Conservation (phyloP, 2,113 vertebrate genomes). For the Spermophilus dauricus region DNA sequence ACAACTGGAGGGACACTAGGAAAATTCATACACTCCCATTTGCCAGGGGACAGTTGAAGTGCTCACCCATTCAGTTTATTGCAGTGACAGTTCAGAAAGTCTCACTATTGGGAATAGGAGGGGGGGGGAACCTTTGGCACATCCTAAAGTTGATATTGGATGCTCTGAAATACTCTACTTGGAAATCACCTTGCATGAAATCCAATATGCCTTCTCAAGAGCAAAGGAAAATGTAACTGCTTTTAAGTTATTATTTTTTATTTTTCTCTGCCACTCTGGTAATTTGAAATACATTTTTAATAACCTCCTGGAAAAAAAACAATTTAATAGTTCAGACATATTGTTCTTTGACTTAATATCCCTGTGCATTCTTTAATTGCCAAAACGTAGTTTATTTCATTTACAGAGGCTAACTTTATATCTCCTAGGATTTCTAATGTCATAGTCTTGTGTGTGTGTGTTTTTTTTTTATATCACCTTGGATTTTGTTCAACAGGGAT, state of each 20-base stretch:
- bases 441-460: constrained; percentile 14
- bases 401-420: constrained; percentile 76
- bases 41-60: constrained; percentile 16
- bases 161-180: constrained; percentile 12
- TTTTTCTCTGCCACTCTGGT: constrained; percentile 80
- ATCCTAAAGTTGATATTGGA: constrained; percentile 58
- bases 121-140: neutral
- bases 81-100: constrained; percentile 43
- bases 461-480: constrained; percentile 79
- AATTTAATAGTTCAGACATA: constrained; percentile 70
- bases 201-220: constrained; percentile 63
- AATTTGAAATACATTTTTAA: constrained; percentile 83
- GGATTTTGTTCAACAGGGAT: constrained; percentile 83
- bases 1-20: neutral
- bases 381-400: constrained; percentile 81
- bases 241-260: constrained; percentile 72
- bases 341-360: constrained; percentile 77
- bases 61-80: constrained; percentile 12
- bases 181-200: constrained; percentile 69
- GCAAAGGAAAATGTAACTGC: constrained; percentile 66
- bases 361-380: constrained; percentile 79
- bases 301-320: constrained; percentile 78
- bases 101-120: neutral
- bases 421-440: constrained; percentile 83
- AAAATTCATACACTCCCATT: constrained; percentile 8